phyloP scores from a whole-genome alignment of 1,140 invertebrate genomes.

The Leptinotarsa undecemlineata region DNA sequence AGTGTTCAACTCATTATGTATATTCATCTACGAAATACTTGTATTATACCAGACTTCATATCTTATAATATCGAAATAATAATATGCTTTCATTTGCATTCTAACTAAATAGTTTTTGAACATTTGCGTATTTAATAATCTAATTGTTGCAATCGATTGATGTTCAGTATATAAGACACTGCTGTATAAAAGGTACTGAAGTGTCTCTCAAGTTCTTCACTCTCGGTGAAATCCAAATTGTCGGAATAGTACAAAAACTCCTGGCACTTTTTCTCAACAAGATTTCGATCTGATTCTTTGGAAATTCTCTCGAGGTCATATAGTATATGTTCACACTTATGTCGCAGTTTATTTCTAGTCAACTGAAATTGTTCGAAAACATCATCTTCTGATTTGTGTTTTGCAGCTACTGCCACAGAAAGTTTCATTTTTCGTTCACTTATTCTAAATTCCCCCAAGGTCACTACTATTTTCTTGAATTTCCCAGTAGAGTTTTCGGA shows the following conservation, averaged over 20 bases:
- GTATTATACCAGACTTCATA: no score
- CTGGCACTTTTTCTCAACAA: background rate
- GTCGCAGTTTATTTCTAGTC: background rate
- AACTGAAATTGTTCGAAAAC: conserved; percentile 18
- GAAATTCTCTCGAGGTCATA: background rate
- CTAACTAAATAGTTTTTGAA: no score
- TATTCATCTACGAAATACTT: no score
- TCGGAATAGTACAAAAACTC: background rate
- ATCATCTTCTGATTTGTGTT: conserved; percentile 1
- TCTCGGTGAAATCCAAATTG: background rate
- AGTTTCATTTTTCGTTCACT: background rate
- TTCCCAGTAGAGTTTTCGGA: conserved; percentile 22
- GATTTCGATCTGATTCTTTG: background rate
- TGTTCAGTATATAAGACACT: background rate
- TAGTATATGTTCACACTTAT: background rate
- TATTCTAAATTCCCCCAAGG: conserved; percentile 13
- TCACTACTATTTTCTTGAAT: background rate
- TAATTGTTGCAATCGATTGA: background rate
- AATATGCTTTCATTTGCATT: no score
- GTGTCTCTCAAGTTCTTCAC: background rate
- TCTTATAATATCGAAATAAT: no score
- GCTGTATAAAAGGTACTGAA: background rate
- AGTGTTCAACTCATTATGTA: no score
- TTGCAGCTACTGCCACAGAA: conserved; percentile 19
- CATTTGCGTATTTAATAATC: no score